Evolutionary conservation across 2,113 vertebrate species (phyloP).

Genomic region (Tenebrosternarchus preto): DNA sequence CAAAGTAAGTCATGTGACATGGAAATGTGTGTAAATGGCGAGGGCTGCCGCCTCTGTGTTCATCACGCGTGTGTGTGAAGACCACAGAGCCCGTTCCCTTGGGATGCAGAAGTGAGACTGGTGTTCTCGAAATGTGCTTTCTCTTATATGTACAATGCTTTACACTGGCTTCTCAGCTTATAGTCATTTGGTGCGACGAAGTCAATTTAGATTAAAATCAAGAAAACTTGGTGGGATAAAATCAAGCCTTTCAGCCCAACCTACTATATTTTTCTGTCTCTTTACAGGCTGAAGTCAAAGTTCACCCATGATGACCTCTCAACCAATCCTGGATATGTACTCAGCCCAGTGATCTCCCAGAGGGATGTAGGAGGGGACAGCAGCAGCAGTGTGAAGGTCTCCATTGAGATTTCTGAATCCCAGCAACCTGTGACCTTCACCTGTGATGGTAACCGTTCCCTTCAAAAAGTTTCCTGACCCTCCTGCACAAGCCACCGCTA

Average conservation of each 20-base stretch:
- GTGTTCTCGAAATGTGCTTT: too few species aligned
- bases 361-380: constrained; percentile 80
- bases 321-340: constrained; percentile 89
- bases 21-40: neutral
- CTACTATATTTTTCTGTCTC: neutral
- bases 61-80: constrained; percentile 35
- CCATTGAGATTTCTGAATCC: constrained; percentile 93
- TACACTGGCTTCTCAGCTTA: too few species aligned
- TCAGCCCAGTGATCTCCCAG: constrained; percentile 89
- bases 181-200: too few species aligned
- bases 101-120: too few species aligned
- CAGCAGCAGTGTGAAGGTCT: constrained; percentile 92
- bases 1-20: constrained; percentile 75
- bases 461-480: neutral
- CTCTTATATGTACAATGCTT: too few species aligned
- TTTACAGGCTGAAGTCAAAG: constrained; percentile 81
- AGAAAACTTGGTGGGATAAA: too few species aligned
- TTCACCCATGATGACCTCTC: constrained; percentile 74
- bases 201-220: too few species aligned
- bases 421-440: constrained; percentile 96
- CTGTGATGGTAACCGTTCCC: constrained; percentile 85
- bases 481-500: neutral
- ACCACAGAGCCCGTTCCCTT: too few species aligned
- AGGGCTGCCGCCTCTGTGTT: neutral
- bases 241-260: too few species aligned